Base-by-base conservation (phyloP, 2,888 invertebrate species). In the Hirtodrosophila confusa region DNA sequence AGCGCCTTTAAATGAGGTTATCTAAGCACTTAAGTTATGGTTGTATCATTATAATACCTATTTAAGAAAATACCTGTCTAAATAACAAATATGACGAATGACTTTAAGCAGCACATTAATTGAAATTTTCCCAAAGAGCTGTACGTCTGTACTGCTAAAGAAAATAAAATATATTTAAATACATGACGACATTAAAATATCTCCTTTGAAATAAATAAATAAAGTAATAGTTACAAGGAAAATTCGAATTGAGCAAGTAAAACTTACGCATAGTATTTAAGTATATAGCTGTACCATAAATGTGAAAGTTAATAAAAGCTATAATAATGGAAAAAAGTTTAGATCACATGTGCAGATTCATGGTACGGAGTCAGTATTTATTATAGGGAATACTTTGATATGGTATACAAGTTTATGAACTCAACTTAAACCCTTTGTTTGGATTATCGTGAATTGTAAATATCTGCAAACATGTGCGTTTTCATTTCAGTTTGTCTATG, bases 21-120 rank as follows among this genome's bases (percentile, higher is more conserved):
- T 49, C 40, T 10, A 57, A 49, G 24, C 47, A 53, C 58, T 61
- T 70, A 31, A 53, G 55, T 74, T 74, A 51, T 56, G 70, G 70
- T 70, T 70, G 70, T 75, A 75, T 36, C 36, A 71, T 56, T 41
- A 41, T 8, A 41, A 6, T 27, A 57, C 31, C 53, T 11, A 41
- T 29, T 11, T 41, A 64, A 43, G 41, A 8, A 7, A 8, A 41
- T 12, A 49, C 36, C 27, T 24, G 36, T 61, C 44, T 7, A 29
- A 31, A 7, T 54, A 3, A 48, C 12, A 39, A 17, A 17, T 39
- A 39, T 39, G 11, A 39, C 12, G n/a, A 12, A 6, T 4, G n/a
- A 44, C 24, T 43, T 54, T n/a, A 7, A 35, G 17, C 2, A 10
- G 9, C 35, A 11, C 33, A 33, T n/a, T 4, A 31, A 36, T 1